Conservation (phyloP, 2,888 invertebrate species). For the Cybosia mesomella region DNA sequence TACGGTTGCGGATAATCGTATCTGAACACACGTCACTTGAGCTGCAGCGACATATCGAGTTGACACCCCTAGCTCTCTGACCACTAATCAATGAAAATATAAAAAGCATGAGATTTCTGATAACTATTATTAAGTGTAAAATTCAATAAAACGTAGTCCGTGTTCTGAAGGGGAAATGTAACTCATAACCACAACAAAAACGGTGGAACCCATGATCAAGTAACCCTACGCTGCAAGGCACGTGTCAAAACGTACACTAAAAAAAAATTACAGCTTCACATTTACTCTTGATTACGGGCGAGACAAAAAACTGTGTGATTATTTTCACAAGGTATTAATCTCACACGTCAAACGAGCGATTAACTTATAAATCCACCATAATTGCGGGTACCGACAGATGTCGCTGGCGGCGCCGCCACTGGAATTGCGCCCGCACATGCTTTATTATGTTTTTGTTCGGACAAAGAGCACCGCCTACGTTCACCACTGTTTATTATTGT, state of each 20-base stretch:
- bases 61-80: conserved; percentile 72
- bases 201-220: conserved; percentile 64
- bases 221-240: conserved; percentile 62
- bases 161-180: conserved; percentile 57
- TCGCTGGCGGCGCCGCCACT: conserved; percentile 70
- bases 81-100: conserved; percentile 72
- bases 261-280: conserved; percentile 68
- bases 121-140: conserved; percentile 56
- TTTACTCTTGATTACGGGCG: conserved; percentile 61
- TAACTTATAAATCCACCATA: conserved; percentile 71
- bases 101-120: conserved; percentile 39
- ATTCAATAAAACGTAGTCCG: conserved; percentile 47
- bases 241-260: conserved; percentile 61
- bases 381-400: conserved; percentile 71
- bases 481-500: conserved; percentile 46
- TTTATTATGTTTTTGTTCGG: conserved; percentile 62
- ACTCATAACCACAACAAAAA: conserved; percentile 82
- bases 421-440: conserved; percentile 65
- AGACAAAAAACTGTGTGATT: conserved; percentile 68
- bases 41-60: conserved; percentile 60
- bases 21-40: conserved; percentile 79
- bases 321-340: conserved; percentile 68
- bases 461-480: conserved; percentile 63
- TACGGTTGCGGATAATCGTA: conserved; percentile 77
- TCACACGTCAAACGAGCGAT: conserved; percentile 62